A percentile compares a stretch with the other conserved stretches of the same genome.
Evolutionary conservation across 2,797 vertebrate species (phyloP).

Genomic region (Tapera naevia): DNA sequence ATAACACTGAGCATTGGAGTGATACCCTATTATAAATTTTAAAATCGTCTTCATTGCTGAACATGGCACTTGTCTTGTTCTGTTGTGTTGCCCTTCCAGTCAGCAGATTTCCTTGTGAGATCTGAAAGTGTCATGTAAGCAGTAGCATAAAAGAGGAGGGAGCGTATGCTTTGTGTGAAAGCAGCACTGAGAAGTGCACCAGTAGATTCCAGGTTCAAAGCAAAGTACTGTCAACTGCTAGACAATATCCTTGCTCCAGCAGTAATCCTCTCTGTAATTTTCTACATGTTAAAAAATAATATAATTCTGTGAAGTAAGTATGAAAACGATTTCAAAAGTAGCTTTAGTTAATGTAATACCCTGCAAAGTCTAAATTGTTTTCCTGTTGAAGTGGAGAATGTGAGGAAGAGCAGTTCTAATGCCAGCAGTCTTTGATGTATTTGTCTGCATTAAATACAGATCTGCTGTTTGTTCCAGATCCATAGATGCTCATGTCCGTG

Average conservation of each 20-base stretch:
- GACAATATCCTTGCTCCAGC: not conserved
- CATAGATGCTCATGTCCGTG: rapidly evolving
- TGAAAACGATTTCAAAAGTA: not conserved
- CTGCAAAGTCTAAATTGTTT: not conserved
- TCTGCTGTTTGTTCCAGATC: rapidly evolving
- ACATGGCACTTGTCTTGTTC: not conserved
- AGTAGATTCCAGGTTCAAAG: not conserved
- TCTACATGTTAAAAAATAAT: not conserved
- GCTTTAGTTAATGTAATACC: no score
- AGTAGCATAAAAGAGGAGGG: not conserved
- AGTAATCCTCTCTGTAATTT: not conserved
- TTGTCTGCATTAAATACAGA: not conserved
- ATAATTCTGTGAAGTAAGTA: not conserved
- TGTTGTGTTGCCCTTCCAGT: not conserved
- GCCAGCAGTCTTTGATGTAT: not conserved
- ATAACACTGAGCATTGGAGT: not conserved
- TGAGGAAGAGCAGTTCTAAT: not conserved
- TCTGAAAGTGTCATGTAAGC: not conserved
- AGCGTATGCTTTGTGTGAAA: not conserved
- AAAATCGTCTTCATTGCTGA: constrained; percentile 20
- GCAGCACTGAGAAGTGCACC: not conserved
- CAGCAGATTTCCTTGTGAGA: not conserved
- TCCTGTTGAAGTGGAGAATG: not conserved
- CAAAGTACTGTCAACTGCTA: not conserved
- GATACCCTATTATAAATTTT: constrained; percentile 18